Evolutionary conservation across 2,797 vertebrate species (phyloP), one percentile per base, ranked within the genome.

Genomic region (Acanthiza pusilla): DNA sequence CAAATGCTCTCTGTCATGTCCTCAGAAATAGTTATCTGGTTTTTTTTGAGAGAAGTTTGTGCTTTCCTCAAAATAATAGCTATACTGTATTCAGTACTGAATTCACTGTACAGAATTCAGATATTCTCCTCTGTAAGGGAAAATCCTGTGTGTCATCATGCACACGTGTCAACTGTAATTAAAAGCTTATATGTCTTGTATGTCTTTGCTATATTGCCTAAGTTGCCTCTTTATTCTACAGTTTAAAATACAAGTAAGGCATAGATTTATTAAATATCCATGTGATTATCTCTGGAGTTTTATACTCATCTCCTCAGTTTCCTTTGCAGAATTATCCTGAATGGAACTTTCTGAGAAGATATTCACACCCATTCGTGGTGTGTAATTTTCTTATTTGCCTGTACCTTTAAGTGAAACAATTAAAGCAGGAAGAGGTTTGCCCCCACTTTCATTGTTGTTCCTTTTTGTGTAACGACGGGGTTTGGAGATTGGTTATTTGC

Each of bases 111-210:
- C 32, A 63, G 34, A 57, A 78, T 50, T 68, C 38, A 47, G 20
- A 40, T 68, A 2, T 70, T 82, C 27, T 65, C 12, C 16, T 38
- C 14, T 61, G 9, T 71, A 38, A 82, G 15, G 42, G 32, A 75
- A 72, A 53, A 75, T 63, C 25, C 22, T 71, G 1, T 25, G 2
- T 58, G 5, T 65, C 25, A 38, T 43, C 10, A 15, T 40, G 9
- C 6, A 36, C 4, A 16, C 0, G 1, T 23, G 19, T 63, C 36
- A 55, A 25, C 7, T 0, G 0, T 32, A 16, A 78, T 48, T 51
- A 77, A 71, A 26, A 78, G 4, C 20, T 34, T 36, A 1, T 5
- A 18, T 6, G 3, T 32, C 26, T 85, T n/a, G n/a, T n/a, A n/a
- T n/a, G n/a, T n/a, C n/a, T 89, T 40, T 78, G 16, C 43, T 57